These are phyloP conservation scores for Platynereis dumerilii DNA, from an alignment of 2,888 invertebrate genomes.

Conservation along the genomic window DNA sequence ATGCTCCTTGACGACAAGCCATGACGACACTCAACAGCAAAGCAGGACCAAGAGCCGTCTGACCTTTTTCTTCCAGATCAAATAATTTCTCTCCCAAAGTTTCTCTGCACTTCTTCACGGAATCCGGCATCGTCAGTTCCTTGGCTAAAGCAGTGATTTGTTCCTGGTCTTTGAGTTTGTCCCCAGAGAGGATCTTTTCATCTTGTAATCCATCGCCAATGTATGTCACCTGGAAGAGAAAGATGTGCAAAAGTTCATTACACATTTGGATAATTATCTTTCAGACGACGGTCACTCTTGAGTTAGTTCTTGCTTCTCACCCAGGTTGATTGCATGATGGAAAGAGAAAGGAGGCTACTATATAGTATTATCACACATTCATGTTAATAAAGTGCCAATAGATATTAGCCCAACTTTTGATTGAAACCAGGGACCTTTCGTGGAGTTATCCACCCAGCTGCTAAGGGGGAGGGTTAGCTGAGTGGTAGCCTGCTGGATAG, in stretches of 20 bases:
- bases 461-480: too few relatives aligned
- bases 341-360: too few relatives aligned
- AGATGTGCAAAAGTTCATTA: neutral
- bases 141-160: conserved; percentile 43
- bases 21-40: conserved; percentile 52
- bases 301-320: too few relatives aligned
- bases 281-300: neutral
- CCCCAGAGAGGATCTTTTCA: conserved; percentile 48
- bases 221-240: conserved; percentile 46
- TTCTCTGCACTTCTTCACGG: conserved; percentile 15
- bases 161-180: conserved; percentile 49
- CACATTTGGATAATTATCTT: neutral
- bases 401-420: too few relatives aligned
- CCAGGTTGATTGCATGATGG: too few relatives aligned
- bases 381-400: too few relatives aligned
- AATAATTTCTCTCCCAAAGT: conserved; percentile 33
- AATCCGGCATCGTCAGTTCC: conserved; percentile 36
- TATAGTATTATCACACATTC: too few relatives aligned
- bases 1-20: conserved; percentile 56
- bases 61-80: conserved; percentile 56
- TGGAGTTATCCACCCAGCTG: too few relatives aligned
- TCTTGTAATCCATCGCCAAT: conserved; percentile 51
- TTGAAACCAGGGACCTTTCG: too few relatives aligned
- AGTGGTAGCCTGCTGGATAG: too few relatives aligned
- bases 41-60: conserved; percentile 60